These are phyloP conservation scores for Phocides pigmalion DNA, from an alignment of 1,140 invertebrate species.

Conservation along the genomic window DNA sequence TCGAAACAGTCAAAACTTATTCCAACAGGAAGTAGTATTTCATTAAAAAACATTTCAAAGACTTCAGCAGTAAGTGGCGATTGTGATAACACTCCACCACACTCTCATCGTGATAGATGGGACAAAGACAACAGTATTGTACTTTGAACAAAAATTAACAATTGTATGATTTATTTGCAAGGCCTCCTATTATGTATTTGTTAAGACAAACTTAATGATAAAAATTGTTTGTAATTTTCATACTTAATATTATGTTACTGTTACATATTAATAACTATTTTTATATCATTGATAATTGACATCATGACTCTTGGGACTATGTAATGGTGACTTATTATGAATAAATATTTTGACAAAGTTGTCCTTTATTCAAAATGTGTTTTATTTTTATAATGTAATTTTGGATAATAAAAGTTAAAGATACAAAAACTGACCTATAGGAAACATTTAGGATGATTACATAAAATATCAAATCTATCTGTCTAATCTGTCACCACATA, in stretches of 20 bases:
- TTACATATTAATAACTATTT: slow-evolving; percentile 4
- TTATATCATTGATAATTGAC: slow-evolving; percentile 5
- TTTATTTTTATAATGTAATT: no score
- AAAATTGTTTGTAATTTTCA: slow-evolving; percentile 18
- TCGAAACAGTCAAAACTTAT: slow-evolving; percentile 55
- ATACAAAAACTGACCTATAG: no score
- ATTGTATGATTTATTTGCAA: no score
- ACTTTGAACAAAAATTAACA: slow-evolving; percentile 53
- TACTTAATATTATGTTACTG: neutral
- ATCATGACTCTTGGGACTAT: slow-evolving; percentile 20
- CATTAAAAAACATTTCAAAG: slow-evolving; percentile 66
- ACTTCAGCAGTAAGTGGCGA: slow-evolving; percentile 56
- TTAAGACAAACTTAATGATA: slow-evolving; percentile 7
- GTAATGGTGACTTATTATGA: slow-evolving; percentile 25
- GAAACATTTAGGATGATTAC: no score
- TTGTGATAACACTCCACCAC: slow-evolving; percentile 81
- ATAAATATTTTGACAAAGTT: slow-evolving; percentile 21
- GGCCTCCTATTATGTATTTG: slow-evolving; percentile 4
- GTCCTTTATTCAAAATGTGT: neutral
- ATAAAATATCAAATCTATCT: no score
- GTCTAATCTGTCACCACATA: no score
- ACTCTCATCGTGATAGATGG: slow-evolving; percentile 77
- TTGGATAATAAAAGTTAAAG: no score
- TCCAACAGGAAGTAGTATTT: slow-evolving; percentile 59
- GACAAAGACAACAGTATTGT: slow-evolving; percentile 81